phyloP scores from a whole-genome alignment of 2,888 invertebrate genomes.

The Digitonthophagus gazella region DNA sequence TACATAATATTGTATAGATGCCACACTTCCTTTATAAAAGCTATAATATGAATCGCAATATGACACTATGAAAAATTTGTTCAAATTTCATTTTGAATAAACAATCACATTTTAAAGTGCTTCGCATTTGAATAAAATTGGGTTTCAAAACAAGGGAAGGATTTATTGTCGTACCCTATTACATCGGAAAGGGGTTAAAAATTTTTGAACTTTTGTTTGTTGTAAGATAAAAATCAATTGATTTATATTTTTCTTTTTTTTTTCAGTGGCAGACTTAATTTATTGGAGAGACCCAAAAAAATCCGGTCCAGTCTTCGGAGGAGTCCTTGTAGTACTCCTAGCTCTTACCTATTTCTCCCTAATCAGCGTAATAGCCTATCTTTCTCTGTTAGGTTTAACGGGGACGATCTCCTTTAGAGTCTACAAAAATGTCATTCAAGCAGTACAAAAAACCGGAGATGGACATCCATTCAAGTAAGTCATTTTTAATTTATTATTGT shows the following conservation, averaged over 20 bases:
- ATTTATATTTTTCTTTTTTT: conserved; percentile 38
- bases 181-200: too few species aligned
- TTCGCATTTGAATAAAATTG: too few species aligned
- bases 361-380: conserved; percentile 92
- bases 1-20: too few species aligned
- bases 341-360: conserved; percentile 94
- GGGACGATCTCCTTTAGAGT: conserved; percentile 92
- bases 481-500: not conserved
- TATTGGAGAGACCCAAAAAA: conserved; percentile 97
- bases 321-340: conserved; percentile 82
- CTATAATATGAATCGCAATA: too few species aligned
- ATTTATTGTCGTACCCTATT: too few species aligned
- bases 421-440: conserved; percentile 93
- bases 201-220: not conserved
- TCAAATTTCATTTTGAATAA: too few species aligned
- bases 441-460: conserved; percentile 93
- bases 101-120: too few species aligned
- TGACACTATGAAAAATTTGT: too few species aligned
- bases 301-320: conserved; percentile 91
- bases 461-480: conserved; percentile 97
- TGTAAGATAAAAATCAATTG: not conserved
- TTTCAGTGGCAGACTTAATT: conserved; percentile 90
- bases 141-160: too few species aligned
- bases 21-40: too few species aligned
- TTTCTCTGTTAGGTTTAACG: conserved; percentile 79